A percentile compares a stretch with the other conserved stretches of the same genome.
Conservation (phyloP, 2,113 vertebrate genomes). For the Synodontis membranacea region DNA sequence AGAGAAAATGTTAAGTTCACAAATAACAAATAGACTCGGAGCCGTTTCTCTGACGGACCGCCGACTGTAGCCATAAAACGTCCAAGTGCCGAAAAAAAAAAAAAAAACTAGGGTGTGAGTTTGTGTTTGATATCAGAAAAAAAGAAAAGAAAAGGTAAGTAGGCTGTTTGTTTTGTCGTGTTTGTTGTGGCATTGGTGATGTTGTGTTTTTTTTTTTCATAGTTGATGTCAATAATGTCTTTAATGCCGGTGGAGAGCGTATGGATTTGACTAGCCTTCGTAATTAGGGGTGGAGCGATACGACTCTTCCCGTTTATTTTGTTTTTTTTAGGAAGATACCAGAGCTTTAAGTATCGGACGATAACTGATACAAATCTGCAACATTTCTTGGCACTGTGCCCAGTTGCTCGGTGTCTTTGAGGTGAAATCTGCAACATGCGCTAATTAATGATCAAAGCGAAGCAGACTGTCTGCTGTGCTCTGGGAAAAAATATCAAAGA, state of each 20-base stretch:
- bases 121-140: conserved; percentile 33
- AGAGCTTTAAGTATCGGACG: too few relatives aligned
- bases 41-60: conserved; percentile 15
- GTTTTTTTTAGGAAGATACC: too few relatives aligned
- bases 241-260: background rate
- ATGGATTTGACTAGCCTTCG: background rate
- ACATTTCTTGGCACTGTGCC: background rate
- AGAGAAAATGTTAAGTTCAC: conserved; percentile 29
- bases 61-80: conserved; percentile 46
- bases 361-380: background rate
- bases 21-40: conserved; percentile 26
- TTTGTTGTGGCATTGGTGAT: background rate
- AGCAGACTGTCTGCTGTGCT: background rate
- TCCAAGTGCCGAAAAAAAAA: conserved; percentile 43
- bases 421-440: background rate
- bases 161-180: background rate
- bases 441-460: background rate
- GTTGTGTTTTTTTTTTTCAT: background rate
- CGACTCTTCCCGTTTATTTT: too few relatives aligned
- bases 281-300: background rate
- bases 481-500: background rate
- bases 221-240: background rate
- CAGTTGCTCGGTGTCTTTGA: background rate
- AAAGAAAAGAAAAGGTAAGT: too few relatives aligned
- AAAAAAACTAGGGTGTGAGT: conserved; percentile 23